phyloP scores from a whole-genome alignment of 2,797 vertebrate genomes.

The Pangasius djambal region DNA sequence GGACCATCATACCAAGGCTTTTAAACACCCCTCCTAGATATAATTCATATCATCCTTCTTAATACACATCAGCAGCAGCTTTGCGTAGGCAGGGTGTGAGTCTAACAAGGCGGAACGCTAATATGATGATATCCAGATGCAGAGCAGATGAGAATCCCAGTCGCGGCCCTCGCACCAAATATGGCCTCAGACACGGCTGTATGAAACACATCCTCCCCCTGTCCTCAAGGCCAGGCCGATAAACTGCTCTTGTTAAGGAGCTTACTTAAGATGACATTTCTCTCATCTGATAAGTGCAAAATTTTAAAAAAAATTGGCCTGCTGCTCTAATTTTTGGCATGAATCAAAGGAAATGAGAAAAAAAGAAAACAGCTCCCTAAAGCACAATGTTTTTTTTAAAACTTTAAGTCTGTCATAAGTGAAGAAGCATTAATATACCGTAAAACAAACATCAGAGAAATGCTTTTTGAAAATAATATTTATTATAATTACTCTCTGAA shows the following conservation, averaged over 20 bases:
- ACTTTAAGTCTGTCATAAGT: not conserved
- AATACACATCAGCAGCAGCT: slow-evolving; percentile 49
- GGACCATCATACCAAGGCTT: not conserved
- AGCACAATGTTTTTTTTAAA: not conserved
- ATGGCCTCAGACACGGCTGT: slow-evolving; percentile 50
- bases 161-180: slow-evolving; percentile 55
- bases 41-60: slow-evolving; percentile 33
- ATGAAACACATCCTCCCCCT: slow-evolving; percentile 46
- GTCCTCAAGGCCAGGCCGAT: slow-evolving; percentile 31
- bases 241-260: slow-evolving; percentile 34
- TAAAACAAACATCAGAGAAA: not conserved
- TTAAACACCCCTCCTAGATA: not conserved
- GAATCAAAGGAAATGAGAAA: not conserved
- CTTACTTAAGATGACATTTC: slow-evolving; percentile 34
- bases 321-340: not conserved
- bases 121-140: slow-evolving; percentile 64
- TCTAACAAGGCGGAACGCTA: slow-evolving; percentile 60
- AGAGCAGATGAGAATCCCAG: slow-evolving; percentile 47
- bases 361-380: not conserved
- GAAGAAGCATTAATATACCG: not conserved
- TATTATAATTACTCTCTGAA: not conserved
- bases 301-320: not conserved
- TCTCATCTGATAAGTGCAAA: slow-evolving; percentile 20
- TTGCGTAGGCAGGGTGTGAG: slow-evolving; percentile 55
- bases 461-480: not conserved